Percentiles rank a stretch among this genome's conserved stretches.
Evolutionary conservation across 1,140 invertebrate species (phyloP).

Genomic region (Drosophila bifasciata): DNA sequence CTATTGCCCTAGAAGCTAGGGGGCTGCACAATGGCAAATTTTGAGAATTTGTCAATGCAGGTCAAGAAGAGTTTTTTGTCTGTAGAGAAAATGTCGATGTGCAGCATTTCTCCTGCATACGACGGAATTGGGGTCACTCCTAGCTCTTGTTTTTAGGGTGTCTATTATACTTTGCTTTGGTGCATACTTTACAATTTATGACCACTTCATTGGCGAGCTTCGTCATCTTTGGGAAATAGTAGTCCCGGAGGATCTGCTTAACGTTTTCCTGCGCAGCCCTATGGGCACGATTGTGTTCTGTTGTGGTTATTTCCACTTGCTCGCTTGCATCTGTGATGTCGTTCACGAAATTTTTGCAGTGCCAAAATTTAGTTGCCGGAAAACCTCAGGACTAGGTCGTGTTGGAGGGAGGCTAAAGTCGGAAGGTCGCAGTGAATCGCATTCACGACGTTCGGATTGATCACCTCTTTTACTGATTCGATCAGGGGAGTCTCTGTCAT

Average conservation of each 20-base stretch:
- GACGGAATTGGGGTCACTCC: constrained; percentile 26
- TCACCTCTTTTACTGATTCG: background rate
- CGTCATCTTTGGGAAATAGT: constrained; percentile 46
- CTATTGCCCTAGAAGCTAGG: constrained; percentile 26
- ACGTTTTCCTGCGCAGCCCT: constrained; percentile 36
- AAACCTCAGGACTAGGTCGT: constrained; percentile 15
- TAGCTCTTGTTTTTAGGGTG: constrained; percentile 36
- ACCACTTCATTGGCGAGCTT: constrained; percentile 27
- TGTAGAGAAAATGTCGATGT: constrained; percentile 38
- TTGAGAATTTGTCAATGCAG: constrained; percentile 37
- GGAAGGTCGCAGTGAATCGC: constrained; percentile 21
- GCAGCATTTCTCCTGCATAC: constrained; percentile 23
- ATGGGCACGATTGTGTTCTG: constrained; percentile 23
- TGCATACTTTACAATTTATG: constrained; percentile 34
- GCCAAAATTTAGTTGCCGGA: constrained; percentile 12
- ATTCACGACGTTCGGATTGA: constrained; percentile 14
- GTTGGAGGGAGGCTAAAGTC: constrained; percentile 12
- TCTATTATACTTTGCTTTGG: constrained; percentile 35
- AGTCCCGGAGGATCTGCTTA: constrained; percentile 24
- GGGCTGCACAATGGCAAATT: constrained; percentile 36
- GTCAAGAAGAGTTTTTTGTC: constrained; percentile 32
- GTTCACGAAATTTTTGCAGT: constrained; percentile 14
- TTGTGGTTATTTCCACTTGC: constrained; percentile 13
- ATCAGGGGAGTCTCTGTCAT: constrained; percentile 4
- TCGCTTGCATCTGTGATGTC: constrained; percentile 10